These are phyloP conservation scores for Caenorhabditis sp. DNA, from an alignment of 2,888 invertebrate genomes.

Conservation along the genomic window DNA sequence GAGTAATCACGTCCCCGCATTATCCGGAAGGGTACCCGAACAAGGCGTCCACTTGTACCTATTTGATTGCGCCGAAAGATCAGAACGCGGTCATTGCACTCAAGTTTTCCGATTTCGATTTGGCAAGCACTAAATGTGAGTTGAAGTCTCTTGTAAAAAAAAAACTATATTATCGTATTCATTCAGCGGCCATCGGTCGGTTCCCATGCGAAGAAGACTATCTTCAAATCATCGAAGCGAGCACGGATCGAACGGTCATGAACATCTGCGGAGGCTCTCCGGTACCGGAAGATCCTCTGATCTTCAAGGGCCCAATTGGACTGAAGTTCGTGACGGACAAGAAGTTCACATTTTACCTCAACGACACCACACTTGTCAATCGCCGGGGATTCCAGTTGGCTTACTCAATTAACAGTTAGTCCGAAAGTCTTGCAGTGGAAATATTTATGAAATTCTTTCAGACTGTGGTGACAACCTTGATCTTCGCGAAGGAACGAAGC, in stretches of 20 bases:
- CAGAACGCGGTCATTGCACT: slow-evolving; percentile 45
- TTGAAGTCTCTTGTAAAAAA: neutral
- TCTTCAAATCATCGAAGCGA: slow-evolving; percentile 70
- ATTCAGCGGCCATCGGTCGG: slow-evolving; percentile 49
- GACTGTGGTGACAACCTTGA: slow-evolving; percentile 74
- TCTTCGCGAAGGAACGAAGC: slow-evolving; percentile 56
- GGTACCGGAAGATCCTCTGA: slow-evolving; percentile 49
- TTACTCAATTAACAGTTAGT: slow-evolving; percentile 69
- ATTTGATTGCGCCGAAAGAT: slow-evolving; percentile 70
- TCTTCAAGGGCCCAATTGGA: slow-evolving; percentile 70
- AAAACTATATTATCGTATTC: neutral
- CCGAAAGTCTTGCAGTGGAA: neutral
- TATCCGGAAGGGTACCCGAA: slow-evolving; percentile 77
- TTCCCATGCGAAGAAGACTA: slow-evolving; percentile 71
- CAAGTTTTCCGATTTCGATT: slow-evolving; percentile 44
- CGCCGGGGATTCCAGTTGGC: slow-evolving; percentile 75
- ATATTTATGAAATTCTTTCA: slow-evolving; percentile 28
- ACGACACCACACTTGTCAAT: slow-evolving; percentile 13
- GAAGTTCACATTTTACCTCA: slow-evolving; percentile 40
- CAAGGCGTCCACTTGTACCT: slow-evolving; percentile 66
- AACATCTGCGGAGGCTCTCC: slow-evolving; percentile 63
- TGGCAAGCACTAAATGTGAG: slow-evolving; percentile 29
- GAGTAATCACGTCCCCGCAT: slow-evolving; percentile 74
- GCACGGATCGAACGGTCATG: slow-evolving; percentile 49
- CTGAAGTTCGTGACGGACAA: slow-evolving; percentile 68